Evolutionary conservation across 2,888 invertebrate genomes (phyloP).

Genomic region (Parasteatoda lunata): DNA sequence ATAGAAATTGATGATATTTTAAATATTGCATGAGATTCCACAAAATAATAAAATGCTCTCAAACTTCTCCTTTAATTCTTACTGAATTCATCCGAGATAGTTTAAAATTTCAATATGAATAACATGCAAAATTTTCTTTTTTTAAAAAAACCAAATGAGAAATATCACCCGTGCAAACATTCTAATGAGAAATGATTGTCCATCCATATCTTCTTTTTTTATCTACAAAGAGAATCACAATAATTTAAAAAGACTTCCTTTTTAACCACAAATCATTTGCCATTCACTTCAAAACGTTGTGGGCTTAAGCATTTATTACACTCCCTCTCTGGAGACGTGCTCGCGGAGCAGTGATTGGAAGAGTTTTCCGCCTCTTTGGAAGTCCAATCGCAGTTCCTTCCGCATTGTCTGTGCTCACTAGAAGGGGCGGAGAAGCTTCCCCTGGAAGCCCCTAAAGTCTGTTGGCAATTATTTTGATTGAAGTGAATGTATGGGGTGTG

Average conservation of each 20-base stretch:
- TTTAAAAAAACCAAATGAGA: background rate
- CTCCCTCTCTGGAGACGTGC: background rate
- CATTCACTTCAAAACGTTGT: background rate
- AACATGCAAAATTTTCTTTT: background rate
- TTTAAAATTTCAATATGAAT: background rate
- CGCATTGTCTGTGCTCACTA: background rate
- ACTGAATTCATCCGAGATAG: background rate
- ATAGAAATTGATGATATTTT: too few relatives aligned
- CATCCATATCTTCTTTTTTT: slow-evolving; percentile 23
- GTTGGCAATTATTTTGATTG: slow-evolving; percentile 17
- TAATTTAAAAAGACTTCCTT: background rate
- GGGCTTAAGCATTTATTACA: background rate
- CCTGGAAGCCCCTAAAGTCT: background rate
- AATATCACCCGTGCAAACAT: slow-evolving; percentile 64
- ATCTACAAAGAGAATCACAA: slow-evolving; percentile 9
- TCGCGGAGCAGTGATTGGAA: background rate
- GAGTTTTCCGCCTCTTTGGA: background rate
- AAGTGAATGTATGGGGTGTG: background rate
- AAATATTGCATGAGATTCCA: too few relatives aligned
- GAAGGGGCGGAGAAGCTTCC: background rate
- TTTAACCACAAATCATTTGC: background rate
- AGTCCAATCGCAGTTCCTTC: background rate
- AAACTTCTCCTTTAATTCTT: background rate
- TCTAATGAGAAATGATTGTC: slow-evolving; percentile 61
- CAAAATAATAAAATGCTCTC: too few relatives aligned